A percentile compares a stretch with the other conserved stretches of the same genome.
Conservation (phyloP, 2,888 invertebrate species). For the Drosophila multiciliata region DNA sequence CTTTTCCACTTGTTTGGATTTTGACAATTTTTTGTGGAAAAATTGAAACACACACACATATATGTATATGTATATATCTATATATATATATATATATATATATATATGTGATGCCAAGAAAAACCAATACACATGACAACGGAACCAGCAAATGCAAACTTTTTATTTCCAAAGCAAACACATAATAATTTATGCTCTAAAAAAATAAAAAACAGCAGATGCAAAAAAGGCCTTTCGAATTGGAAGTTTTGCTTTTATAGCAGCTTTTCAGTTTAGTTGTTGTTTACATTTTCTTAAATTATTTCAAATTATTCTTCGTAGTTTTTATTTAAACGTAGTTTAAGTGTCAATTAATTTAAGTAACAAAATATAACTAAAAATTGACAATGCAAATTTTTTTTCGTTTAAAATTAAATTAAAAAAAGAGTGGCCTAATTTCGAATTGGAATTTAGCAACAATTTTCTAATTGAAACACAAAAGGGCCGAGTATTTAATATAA, state of each 20-base stretch:
- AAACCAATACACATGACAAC: constrained; percentile 30
- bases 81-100: not conserved
- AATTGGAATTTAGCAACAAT: not conserved
- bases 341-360: not conserved
- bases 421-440: not conserved
- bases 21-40: constrained; percentile 36
- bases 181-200: constrained; percentile 52
- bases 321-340: not conserved
- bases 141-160: constrained; percentile 29
- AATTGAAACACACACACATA: not conserved
- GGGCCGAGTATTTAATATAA: not conserved
- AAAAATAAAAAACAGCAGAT: constrained; percentile 26
- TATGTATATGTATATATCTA: no score
- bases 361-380: not conserved
- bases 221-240: constrained; percentile 25
- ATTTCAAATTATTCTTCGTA: not conserved
- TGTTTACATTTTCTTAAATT: constrained; percentile 2
- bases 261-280: no score
- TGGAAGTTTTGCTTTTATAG: constrained; percentile 14
- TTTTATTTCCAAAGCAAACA: constrained; percentile 47
- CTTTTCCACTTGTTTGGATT: constrained; percentile 44
- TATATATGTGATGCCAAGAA: constrained; percentile 29
- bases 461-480: not conserved
- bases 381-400: not conserved
- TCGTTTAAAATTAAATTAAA: not conserved